These are phyloP conservation scores for Aricia artaxerxes DNA, from an alignment of 2,888 invertebrate species.

Conservation along the genomic window DNA sequence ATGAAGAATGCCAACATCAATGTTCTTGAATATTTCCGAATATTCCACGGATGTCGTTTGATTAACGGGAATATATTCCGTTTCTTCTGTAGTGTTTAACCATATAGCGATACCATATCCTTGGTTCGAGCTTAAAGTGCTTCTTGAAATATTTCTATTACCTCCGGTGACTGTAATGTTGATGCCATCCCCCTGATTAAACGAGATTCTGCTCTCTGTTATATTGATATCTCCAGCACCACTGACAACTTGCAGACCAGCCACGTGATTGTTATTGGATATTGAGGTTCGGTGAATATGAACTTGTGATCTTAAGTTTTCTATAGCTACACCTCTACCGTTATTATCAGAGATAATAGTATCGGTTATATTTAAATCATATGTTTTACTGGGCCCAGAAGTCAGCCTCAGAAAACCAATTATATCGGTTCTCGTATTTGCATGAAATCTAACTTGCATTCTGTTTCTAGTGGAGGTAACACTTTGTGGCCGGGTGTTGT, in stretches of 20 bases:
- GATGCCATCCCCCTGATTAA: conserved; percentile 96
- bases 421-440: conserved; percentile 86
- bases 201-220: conserved; percentile 92
- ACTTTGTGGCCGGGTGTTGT: conserved; percentile 93
- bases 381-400: conserved; percentile 88
- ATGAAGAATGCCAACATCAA: conserved; percentile 92
- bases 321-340: conserved; percentile 96
- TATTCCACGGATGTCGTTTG: conserved; percentile 94
- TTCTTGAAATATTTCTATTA: conserved; percentile 93
- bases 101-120: conserved; percentile 95
- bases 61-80: conserved; percentile 89
- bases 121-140: conserved; percentile 91
- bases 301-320: conserved; percentile 94
- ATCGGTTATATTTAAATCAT: conserved; percentile 92
- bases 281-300: conserved; percentile 91
- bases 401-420: conserved; percentile 89
- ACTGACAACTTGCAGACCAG: conserved; percentile 93
- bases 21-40: conserved; percentile 91
- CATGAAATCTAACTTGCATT: conserved; percentile 89
- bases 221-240: conserved; percentile 97
- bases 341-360: conserved; percentile 93
- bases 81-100: conserved; percentile 90
- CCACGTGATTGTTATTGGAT: conserved; percentile 92
- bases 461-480: conserved; percentile 90
- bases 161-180: conserved; percentile 98